Evolutionary conservation across 2,113 vertebrate genomes (phyloP).

Genomic region (Xenopus laevis): DNA sequence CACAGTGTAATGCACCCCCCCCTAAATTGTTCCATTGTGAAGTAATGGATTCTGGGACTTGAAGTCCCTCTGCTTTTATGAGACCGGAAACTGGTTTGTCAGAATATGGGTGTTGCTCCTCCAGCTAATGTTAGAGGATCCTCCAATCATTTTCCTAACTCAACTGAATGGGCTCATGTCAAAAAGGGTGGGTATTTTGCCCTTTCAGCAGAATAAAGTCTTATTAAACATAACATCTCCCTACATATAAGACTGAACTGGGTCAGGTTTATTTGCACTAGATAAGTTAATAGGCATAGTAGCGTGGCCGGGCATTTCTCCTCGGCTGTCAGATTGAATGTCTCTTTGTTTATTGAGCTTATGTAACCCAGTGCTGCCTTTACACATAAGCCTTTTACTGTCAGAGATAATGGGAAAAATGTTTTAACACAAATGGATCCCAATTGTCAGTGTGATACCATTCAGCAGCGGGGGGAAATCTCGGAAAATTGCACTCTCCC

Average conservation of each 20-base stretch:
- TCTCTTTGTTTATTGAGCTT: conserved; percentile 6
- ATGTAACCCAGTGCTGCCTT: conserved; percentile 12
- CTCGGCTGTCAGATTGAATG: not conserved
- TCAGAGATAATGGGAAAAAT: conserved; percentile 13
- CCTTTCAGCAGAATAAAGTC: too few species aligned
- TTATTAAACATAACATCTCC: too few species aligned
- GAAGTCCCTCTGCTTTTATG: too few species aligned
- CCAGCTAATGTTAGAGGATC: too few species aligned
- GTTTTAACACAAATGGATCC: conserved; percentile 11
- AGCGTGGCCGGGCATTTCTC: not conserved
- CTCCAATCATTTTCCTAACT: too few species aligned
- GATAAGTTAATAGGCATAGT: not conserved
- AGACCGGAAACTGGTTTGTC: too few species aligned
- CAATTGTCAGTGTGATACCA: conserved; percentile 8
- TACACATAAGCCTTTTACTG: conserved; percentile 17
- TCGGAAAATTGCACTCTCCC: conserved; percentile 14
- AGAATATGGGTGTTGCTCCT: too few species aligned
- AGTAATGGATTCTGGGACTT: too few species aligned
- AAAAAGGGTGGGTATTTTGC: too few species aligned
- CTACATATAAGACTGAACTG: not conserved
- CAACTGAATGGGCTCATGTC: too few species aligned
- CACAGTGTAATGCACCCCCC: too few species aligned
- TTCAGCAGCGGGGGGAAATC: not conserved
- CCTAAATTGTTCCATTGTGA: too few species aligned
- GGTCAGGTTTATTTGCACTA: not conserved